A percentile compares a stretch with the other conserved stretches of the same genome.
These are phyloP conservation scores for Polydrusus cervinus DNA, from an alignment of 2,888 invertebrate genomes.

Conservation along the genomic window DNA sequence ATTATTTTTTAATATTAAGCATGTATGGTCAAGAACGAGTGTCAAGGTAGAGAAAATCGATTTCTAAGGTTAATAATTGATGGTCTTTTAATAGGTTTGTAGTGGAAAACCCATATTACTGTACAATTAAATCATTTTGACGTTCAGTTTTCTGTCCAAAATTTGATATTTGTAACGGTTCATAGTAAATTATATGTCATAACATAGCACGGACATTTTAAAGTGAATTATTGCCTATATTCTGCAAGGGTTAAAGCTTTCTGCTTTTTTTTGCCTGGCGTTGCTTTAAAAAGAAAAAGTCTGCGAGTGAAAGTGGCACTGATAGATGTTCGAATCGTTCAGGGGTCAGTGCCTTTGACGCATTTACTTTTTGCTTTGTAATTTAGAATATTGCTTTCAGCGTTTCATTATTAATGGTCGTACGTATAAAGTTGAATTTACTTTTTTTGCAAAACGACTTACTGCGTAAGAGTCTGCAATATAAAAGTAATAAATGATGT, in stretches of 20 bases:
- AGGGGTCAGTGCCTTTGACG: conserved; percentile 41
- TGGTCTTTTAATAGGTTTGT: no score
- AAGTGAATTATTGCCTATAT: conserved; percentile 7
- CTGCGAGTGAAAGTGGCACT: conserved; percentile 41
- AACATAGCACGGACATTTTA: not conserved
- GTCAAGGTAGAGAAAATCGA: no score
- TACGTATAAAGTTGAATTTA: not conserved
- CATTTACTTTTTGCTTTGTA: conserved; percentile 32
- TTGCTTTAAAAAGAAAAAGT: conserved; percentile 29
- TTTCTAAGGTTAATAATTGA: no score
- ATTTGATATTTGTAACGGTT: not conserved
- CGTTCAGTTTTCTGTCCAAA: not conserved
- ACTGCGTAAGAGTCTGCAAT: not conserved
- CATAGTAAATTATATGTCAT: not conserved
- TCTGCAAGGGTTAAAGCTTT: conserved; percentile 7
- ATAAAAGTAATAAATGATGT: not conserved
- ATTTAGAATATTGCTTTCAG: conserved; percentile 15
- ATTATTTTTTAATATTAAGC: no score
- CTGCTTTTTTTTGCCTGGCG: conserved; percentile 6
- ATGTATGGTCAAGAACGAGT: no score
- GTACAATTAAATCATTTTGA: no score
- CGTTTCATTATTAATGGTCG: conserved; percentile 3
- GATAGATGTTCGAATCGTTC: conserved; percentile 43
- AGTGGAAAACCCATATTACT: no score
- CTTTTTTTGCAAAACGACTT: not conserved